Evolutionary conservation across 2,113 vertebrate species (phyloP).

Genomic region (Acrocephalus kingi): DNA sequence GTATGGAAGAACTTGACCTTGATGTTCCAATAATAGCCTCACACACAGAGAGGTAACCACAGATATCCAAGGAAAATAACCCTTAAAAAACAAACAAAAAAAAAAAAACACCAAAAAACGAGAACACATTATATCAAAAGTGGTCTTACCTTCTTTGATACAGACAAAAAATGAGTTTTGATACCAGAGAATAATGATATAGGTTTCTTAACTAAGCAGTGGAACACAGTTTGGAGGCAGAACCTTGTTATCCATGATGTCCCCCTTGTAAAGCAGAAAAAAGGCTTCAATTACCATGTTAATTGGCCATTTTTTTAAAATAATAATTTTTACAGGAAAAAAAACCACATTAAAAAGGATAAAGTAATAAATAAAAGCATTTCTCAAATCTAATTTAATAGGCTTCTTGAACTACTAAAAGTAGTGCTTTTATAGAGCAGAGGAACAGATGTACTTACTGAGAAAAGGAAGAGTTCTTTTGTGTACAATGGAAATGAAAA

Average conservation of each 20-base stretch:
- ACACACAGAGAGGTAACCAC: not conserved
- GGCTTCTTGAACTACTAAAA: not conserved
- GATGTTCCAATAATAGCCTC: not conserved
- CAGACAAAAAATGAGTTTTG: not conserved
- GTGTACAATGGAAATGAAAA: not conserved
- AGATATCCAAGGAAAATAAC: not conserved
- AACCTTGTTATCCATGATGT: not conserved
- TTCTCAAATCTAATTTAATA: not conserved
- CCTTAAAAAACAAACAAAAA: not conserved
- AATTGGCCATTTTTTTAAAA: accelerated
- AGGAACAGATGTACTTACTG: not conserved
- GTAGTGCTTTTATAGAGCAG: not conserved
- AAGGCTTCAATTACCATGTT: not conserved
- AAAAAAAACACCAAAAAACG: not conserved
- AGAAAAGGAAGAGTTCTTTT: not conserved
- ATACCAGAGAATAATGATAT: too few relatives aligned
- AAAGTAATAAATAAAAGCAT: not conserved
- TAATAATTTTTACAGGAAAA: not conserved
- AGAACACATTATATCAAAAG: not conserved
- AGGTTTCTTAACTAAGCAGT: not conserved
- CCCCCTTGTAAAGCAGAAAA: not conserved
- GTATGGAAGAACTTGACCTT: not conserved
- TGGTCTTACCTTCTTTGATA: not conserved
- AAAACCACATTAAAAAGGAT: accelerated
- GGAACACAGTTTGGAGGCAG: not conserved